Evolutionary conservation across 2,113 vertebrate species (phyloP).

Genomic region (Paraplagusia blochii): DNA sequence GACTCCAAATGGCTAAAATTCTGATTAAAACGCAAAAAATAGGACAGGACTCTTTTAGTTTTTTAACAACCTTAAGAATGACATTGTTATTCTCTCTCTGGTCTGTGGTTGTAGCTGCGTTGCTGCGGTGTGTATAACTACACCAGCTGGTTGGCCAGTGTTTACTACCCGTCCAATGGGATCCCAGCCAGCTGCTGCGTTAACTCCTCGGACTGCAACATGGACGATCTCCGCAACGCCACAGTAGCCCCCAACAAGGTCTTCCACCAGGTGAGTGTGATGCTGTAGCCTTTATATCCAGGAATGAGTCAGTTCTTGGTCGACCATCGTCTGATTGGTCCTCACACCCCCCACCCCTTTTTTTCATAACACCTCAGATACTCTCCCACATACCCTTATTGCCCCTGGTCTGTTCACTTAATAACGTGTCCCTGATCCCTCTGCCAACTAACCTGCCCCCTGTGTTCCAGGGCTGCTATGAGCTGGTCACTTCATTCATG

Average conservation of each 20-base stretch:
- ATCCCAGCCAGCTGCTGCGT: constrained; percentile 93
- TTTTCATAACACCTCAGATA: constrained; percentile 27
- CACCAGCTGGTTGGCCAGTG: constrained; percentile 93
- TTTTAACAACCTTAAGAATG: too few relatives aligned
- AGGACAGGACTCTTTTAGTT: too few relatives aligned
- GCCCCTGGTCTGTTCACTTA: constrained; percentile 35
- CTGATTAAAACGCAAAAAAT: too few relatives aligned
- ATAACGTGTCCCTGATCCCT: constrained; percentile 32
- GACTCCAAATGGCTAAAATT: too few relatives aligned
- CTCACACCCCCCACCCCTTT: constrained; percentile 10
- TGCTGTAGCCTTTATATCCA: not conserved
- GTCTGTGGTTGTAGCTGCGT: constrained; percentile 79
- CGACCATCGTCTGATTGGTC: not conserved
- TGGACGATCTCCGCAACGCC: constrained; percentile 87
- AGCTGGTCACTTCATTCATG: constrained; percentile 98
- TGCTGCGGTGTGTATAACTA: constrained; percentile 98
- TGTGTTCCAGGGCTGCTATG: constrained; percentile 89
- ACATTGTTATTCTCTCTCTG: not conserved
- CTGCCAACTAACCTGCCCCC: constrained; percentile 33
- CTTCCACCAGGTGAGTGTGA: constrained; percentile 86
- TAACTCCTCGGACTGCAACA: constrained; percentile 86
- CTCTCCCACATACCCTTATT: constrained; percentile 29
- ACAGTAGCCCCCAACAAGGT: constrained; percentile 91
- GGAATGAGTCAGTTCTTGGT: not conserved
- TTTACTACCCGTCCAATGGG: constrained; percentile 88